Evolutionary conservation across 2,113 vertebrate species (phyloP).

Genomic region (Hippocampus abdominalis): DNA sequence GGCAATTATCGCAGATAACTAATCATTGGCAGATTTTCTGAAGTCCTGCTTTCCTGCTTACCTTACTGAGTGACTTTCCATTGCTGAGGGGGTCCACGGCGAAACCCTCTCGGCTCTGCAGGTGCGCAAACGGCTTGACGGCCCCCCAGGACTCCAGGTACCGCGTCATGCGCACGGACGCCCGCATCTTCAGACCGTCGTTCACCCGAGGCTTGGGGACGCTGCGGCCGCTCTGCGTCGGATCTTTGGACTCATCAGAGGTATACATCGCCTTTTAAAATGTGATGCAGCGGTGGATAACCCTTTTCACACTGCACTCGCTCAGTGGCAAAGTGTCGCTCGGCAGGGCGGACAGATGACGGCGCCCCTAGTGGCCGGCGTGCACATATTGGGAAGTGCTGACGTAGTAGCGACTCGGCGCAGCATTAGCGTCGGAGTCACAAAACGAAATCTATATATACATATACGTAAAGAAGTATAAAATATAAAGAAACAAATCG

Average conservation of each 20-base stretch:
- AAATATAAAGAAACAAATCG: not conserved
- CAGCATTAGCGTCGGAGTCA: no score
- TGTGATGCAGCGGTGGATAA: not conserved
- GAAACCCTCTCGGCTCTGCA: constrained; percentile 85
- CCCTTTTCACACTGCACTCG: no score
- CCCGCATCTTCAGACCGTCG: constrained; percentile 89
- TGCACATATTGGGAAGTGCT: no score
- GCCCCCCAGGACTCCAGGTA: constrained; percentile 98
- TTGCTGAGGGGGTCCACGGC: constrained; percentile 74
- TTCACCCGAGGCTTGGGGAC: constrained; percentile 79
- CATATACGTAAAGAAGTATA: no score
- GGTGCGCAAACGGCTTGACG: constrained; percentile 90
- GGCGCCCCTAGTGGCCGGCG: no score
- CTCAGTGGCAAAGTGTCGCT: no score
- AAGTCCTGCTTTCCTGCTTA: constrained; percentile 30
- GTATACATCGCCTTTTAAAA: constrained; percentile 16
- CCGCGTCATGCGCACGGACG: constrained; percentile 92
- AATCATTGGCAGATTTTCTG: not conserved
- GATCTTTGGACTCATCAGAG: constrained; percentile 80
- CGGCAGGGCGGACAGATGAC: no score
- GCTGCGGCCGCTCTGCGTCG: constrained; percentile 63
- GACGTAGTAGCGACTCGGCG: no score
- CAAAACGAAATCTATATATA: no score
- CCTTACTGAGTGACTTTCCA: constrained; percentile 77
- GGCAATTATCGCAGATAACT: not conserved